Base-by-base conservation (phyloP, 30 jellyfish, hydroid and myxozoan genomes). In the Chironex yamaguchii region DNA sequence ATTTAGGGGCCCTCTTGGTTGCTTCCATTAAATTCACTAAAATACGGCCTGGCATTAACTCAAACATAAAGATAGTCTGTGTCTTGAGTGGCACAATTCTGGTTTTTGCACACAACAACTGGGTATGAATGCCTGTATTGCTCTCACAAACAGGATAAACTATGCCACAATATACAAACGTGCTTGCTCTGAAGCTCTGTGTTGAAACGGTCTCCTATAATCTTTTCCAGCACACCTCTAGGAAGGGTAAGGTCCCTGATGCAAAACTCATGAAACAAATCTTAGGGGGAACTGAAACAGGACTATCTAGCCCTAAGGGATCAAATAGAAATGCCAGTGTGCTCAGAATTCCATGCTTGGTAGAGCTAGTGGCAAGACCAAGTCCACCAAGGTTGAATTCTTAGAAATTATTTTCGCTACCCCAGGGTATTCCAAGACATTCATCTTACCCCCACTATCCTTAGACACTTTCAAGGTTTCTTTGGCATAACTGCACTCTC, bases 31-130 rank as follows among this genome's bases (percentile, higher is more conserved):
- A 52, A 14, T 67, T 65, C 4, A 51, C 91, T 6, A n/a, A 81
- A 29, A 63, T 81, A 1, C 84, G 33, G 0, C 76, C 91, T 4
- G 91, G 67, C 83, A 81, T 36, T 20, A 82, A 81, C 62, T 82
- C 86, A 0, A 82, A 36, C 9, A 86, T 29, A 9, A 86, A 86
- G 14, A 82, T 82, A 31, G 81, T n/a, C 78, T 53, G 29, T 22
- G 25, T 53, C 54, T 82, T 82, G 58, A 70, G 36, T 4, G 93
- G 93, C 13, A 86, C 93, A 24, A 82, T 86, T 76, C 89, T 76
- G 20, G 89, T 26, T 54, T 76, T 76, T 9, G 86, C 62, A 49
- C 86, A 73, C 21, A 70, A 42, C 67, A 70, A 26, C 23, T 34
- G 35, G 27, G 68, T 70, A 36, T 70, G 32, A 28, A 70, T 67